Percentiles rank a stretch among this genome's conserved stretches.
Conservation (phyloP, 2,113 vertebrate genomes). For the Circaetus cinerascens region DNA sequence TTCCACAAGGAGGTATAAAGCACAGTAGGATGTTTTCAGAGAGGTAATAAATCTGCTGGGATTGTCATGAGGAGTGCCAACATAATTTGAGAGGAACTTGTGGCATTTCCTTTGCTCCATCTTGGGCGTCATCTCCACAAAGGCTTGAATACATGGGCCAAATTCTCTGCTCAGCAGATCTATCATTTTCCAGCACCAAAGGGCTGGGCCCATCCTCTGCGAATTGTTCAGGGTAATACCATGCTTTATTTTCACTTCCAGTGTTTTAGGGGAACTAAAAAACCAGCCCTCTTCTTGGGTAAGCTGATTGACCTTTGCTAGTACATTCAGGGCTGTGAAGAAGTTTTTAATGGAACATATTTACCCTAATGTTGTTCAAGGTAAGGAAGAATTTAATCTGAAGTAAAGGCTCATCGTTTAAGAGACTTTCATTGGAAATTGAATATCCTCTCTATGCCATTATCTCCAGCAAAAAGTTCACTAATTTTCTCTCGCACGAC, state of each 20-base stretch:
- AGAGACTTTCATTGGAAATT: not conserved
- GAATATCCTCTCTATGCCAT: not conserved
- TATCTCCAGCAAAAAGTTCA: not conserved
- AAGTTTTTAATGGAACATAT: not conserved
- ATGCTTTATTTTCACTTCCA: not conserved
- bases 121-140: accelerated
- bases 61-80: not conserved
- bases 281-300: not conserved
- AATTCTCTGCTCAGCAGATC: not conserved
- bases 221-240: not conserved
- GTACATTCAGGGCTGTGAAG: not conserved
- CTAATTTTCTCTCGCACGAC: not conserved
- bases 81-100: not conserved
- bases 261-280: not conserved
- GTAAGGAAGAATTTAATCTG: not conserved
- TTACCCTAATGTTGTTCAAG: not conserved
- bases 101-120: conserved; percentile 7
- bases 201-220: not conserved
- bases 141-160: not conserved
- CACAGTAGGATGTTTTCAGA: conserved; percentile 36
- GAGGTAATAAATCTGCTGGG: conserved; percentile 36
- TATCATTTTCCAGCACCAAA: not conserved
- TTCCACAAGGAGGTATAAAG: conserved; percentile 23
- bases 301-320: not conserved
- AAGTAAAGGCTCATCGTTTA: not conserved